These are phyloP conservation scores for Emmelina monodactyla DNA, from an alignment of 2,888 invertebrate species.

Conservation along the genomic window DNA sequence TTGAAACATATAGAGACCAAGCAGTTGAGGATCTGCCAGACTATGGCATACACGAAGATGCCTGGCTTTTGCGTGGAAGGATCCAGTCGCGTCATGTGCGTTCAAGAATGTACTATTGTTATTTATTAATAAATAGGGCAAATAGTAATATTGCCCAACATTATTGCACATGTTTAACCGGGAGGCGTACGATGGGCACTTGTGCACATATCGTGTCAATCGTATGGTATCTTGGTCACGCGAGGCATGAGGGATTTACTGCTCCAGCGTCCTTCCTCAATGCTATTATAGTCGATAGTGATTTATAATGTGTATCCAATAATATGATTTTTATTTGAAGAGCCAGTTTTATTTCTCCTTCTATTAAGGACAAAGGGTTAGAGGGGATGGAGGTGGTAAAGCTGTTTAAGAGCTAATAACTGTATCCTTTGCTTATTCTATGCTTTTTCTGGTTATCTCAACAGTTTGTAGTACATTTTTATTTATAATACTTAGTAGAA, in stretches of 20 bases:
- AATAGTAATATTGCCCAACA: slow-evolving; percentile 2
- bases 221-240: not conserved
- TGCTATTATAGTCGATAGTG: not conserved
- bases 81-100: slow-evolving; percentile 6
- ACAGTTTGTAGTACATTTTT: too few species aligned
- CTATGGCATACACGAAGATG: slow-evolving; percentile 2
- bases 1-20: slow-evolving; percentile 7
- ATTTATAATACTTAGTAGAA: too few species aligned
- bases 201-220: slow-evolving; percentile 1
- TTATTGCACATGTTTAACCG: slow-evolving; percentile 3
- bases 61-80: slow-evolving; percentile 5
- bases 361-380: too few species aligned
- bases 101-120: slow-evolving; percentile 7
- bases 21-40: slow-evolving; percentile 2
- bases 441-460: too few species aligned
- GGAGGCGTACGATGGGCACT: not conserved
- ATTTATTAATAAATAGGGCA: slow-evolving; percentile 5
- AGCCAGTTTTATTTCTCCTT: too few species aligned
- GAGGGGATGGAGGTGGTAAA: too few species aligned
- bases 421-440: too few species aligned
- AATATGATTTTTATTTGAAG: too few species aligned
- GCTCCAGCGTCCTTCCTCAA: not conserved
- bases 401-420: too few species aligned
- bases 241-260: not conserved
- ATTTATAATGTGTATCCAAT: too few species aligned